Conservation (phyloP, 2,113 vertebrate genomes). For the Tursiops truncatus region DNA sequence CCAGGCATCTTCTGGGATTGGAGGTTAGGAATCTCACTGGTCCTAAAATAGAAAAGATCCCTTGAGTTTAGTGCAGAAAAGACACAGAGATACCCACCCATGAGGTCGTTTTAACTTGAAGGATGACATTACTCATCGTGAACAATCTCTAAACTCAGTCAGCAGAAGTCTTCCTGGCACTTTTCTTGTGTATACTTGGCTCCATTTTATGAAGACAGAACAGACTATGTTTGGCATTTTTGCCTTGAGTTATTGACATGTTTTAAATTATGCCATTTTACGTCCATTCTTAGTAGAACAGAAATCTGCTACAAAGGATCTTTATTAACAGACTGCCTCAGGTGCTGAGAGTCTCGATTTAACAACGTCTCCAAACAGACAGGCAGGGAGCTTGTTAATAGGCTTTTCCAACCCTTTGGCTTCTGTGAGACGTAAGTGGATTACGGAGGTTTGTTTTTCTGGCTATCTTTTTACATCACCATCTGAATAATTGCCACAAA, state of each 20-base stretch:
- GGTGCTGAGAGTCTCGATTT: conserved; percentile 78
- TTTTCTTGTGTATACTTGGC: conserved; percentile 43
- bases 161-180: conserved; percentile 3
- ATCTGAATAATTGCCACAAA: conserved; percentile 77
- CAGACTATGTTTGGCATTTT: conserved; percentile 77
- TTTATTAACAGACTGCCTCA: conserved; percentile 83
- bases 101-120: background rate
- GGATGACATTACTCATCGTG: background rate
- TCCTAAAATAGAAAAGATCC: conserved; percentile 34
- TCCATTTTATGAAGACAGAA: conserved; percentile 68
- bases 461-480: conserved; percentile 78
- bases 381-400: conserved; percentile 76
- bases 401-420: conserved; percentile 79
- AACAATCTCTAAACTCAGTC: background rate
- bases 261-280: conserved; percentile 84
- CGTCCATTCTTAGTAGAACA: conserved; percentile 81
- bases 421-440: conserved; percentile 78
- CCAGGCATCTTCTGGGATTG: background rate
- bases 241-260: conserved; percentile 83
- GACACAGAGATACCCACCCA: background rate
- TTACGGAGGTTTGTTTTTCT: conserved; percentile 79
- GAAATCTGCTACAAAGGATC: conserved; percentile 81
- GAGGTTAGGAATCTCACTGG: background rate
- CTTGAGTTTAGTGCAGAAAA: conserved; percentile 40
- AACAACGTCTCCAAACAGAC: conserved; percentile 77